Evolutionary conservation across 2,113 vertebrate genomes (phyloP), one percentile per base, ranked within the genome.

Genomic region (Vulpes lagopus): DNA sequence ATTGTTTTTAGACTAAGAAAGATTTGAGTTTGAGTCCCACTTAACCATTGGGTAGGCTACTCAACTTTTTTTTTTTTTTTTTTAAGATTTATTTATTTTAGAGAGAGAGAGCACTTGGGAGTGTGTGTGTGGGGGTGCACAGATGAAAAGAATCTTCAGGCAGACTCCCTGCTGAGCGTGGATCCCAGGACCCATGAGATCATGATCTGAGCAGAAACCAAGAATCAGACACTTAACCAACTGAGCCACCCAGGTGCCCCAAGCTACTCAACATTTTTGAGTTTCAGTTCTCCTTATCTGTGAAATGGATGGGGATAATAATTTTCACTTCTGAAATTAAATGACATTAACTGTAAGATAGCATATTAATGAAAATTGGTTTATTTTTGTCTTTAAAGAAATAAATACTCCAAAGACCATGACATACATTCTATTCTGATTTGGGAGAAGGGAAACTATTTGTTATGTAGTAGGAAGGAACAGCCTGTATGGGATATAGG

Each of bases 251-350:
- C 8, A 7, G 65, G 65, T 67, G 27, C 65, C 67, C 32, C 32
- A 88, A 87, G 64, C 78, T 91, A 64, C 0, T 64, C 23, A 95
- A 82, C 43, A 62, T 83, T 82, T 80, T 95, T 86, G 57, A 82
- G 53, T 88, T 80, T 96, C 55, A 90, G 30, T 89, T 90, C 15
- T 93, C 49, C 11, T 69, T 81, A 51, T 51, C 16, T 92, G 11
- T 91, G 69, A 93, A 93, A 83, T 55, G 27, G 55, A 83, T 55
- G 27, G 55, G 55, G 23, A 80, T 65, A 22, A 62, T 67, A 69
- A 80, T 93, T 97, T 97, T 55, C 81, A 65, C 15, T 79, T 90
- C 30, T 86, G 49, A 84, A 69, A 93, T 73, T 91, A 92, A 93
- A 74, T 88, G 43, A 69, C 0, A 1, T 83, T 92, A 91, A 88